Evolutionary conservation across 2,113 vertebrate species (phyloP), one percentile per base, ranked within the genome.

Genomic region (Symphodus melops): DNA sequence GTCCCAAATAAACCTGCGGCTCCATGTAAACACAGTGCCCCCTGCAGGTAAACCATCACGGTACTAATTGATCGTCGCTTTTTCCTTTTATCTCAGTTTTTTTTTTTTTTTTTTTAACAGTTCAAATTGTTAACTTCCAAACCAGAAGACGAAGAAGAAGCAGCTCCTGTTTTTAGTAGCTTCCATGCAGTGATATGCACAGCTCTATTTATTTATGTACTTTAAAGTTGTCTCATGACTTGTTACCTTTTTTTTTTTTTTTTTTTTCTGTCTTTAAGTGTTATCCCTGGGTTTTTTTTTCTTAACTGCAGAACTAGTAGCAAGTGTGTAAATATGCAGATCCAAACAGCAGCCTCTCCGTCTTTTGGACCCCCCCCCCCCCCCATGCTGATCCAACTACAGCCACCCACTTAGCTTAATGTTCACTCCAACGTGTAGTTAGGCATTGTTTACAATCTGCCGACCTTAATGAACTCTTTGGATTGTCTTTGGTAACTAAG

Each of bases 171-270:
- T 70, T 85, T 85, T 76, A 68, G 62, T 83, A 75, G 75, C 76
- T 81, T 88, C 83, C 68, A 79, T 81, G 81, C 85, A 85, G 88
- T 90, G 72, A 80, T 88, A 90, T 89, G 89, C 88, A 90, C 83
- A 89, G 84, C 88, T 87, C 73, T 93, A 91, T 93, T 93, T 93
- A 92, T 93, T 90, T 86, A 88, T 87, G 75, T 81, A 83, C 82
- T 84, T 87, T 75, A 72, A 58, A 79, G 84, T 87, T 88, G 77
- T 88, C 64, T 81, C 64, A 72, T 90, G 81, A 79, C 75, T 83
- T 82, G 72, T 83, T 78, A 48, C 48, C 57, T 80, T 81, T 81
- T 52, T 23, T 72, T 56, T 13, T 23, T 55, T 46, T 33, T 64
- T 51, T 56, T 25, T 25, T 25, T 25, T n/a, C n/a, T n/a, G n/a